Evolutionary conservation across 1,140 invertebrate species (phyloP), one percentile per base, ranked within the genome.

Genomic region (Leptinotarsa undecemlineata): DNA sequence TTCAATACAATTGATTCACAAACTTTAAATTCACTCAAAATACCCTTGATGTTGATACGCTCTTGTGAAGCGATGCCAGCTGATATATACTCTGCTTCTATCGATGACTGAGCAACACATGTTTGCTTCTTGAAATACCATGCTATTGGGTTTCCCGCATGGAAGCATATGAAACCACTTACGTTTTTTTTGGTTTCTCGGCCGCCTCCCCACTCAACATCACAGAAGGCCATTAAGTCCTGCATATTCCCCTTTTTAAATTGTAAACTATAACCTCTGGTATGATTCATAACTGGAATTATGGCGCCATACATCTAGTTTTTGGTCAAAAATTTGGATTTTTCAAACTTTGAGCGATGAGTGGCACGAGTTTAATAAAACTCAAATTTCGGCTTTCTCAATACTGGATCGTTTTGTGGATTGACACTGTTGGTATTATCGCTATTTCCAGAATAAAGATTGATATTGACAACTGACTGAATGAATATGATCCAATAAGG

Each of bases 61-160:
- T 68, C 47, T 68, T 66, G 48, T 19, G 72, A 11, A 19, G 72
- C 42, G 5, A 47, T 20, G 6, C 48, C 63, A 11, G 64, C 72
- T 73, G 62, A 21, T 17, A 71, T 47, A 26, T 71, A 71, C 33
- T 71, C 70, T 48, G 70, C 51, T 47, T 71, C 70, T 57, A 71
- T 61, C 17, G 70, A 63, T 15, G 61, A 71, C 33, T 33, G 70
- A 33, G 57, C 70, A 26, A 71, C 70, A 63, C 42, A 71, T 13
- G 14, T 61, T 23, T 71, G 70, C 57, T 71, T 71, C 14, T 4
- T 57, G 48, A 21, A 62, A 47, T 71, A 57, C 70, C 57, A 71
- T 11, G 21, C 70, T 57, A 62, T 61, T 15, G 19, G 15, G 51
- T 71, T 71, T 61, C 21, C 64, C 11, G 62, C 72, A 73, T 73